Evolutionary conservation across 2,888 invertebrate species (phyloP).

Genomic region (Thera britannica): DNA sequence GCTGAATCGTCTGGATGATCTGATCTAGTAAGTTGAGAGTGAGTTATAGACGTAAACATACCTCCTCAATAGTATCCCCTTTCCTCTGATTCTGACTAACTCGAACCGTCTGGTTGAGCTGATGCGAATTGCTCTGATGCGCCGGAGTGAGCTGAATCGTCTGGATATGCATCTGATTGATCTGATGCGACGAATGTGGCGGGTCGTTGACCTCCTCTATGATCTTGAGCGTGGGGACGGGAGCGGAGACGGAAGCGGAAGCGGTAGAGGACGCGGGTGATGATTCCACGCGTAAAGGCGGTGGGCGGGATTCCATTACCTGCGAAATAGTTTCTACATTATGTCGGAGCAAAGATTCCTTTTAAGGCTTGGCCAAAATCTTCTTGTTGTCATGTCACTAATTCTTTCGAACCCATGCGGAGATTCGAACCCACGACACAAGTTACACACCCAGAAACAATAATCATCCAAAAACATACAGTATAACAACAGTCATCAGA

Average conservation of each 20-base stretch:
- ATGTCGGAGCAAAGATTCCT: too few relatives aligned
- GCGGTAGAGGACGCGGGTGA: conserved; percentile 23
- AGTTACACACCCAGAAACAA: too few relatives aligned
- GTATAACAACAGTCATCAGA: too few relatives aligned
- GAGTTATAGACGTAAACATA: conserved; percentile 11
- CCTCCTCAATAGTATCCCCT: conserved; percentile 61
- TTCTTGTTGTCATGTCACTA: too few relatives aligned
- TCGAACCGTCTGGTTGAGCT: conserved; percentile 8
- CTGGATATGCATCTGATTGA: not conserved
- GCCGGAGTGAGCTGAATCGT: conserved; percentile 5
- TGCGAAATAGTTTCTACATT: not conserved
- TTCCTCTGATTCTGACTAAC: conserved; percentile 41
- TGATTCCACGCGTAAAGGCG: conserved; percentile 29
- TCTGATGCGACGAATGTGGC: conserved; percentile 27
- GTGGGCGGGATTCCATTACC: conserved; percentile 28
- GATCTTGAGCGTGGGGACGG: conserved; percentile 30
- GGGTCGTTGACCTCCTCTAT: conserved; percentile 65
- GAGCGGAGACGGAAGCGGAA: conserved; percentile 15
- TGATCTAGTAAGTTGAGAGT: too few relatives aligned
- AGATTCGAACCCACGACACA: too few relatives aligned
- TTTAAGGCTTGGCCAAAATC: too few relatives aligned
- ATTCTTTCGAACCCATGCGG: too few relatives aligned
- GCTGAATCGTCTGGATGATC: too few relatives aligned
- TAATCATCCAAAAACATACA: too few relatives aligned
- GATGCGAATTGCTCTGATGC: conserved; percentile 31